Conservation (phyloP, 2,888 invertebrate genomes). For the Melieria picta region DNA sequence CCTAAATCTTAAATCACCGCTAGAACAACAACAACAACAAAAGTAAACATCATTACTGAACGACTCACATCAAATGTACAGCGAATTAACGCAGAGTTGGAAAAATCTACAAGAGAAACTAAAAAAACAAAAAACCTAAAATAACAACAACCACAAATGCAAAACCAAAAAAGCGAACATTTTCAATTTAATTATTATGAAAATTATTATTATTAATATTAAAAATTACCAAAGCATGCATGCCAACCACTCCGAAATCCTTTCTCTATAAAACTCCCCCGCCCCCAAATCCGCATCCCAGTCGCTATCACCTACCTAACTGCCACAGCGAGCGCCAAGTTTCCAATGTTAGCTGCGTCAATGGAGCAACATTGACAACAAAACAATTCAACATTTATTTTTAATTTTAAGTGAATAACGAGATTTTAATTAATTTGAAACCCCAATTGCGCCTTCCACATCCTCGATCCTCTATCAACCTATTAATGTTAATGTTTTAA, state of each 20-base stretch:
- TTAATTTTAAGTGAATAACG: slow-evolving; percentile 19
- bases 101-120: too few species aligned
- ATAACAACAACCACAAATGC: background rate
- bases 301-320: background rate
- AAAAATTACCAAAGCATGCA: slow-evolving; percentile 16
- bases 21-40: too few species aligned
- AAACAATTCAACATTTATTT: slow-evolving; percentile 14
- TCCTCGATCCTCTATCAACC: too few species aligned
- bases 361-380: background rate
- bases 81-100: slow-evolving; percentile 5
- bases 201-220: slow-evolving; percentile 14
- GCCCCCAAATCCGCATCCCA: slow-evolving; percentile 10
- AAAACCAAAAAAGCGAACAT: background rate
- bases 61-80: slow-evolving; percentile 10
- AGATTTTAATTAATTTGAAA: background rate
- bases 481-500: slow-evolving; percentile 16
- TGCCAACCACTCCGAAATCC: slow-evolving; percentile 22
- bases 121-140: background rate
- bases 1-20: slow-evolving; percentile 3
- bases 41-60: too few species aligned
- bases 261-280: slow-evolving; percentile 6
- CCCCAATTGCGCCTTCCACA: background rate
- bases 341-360: background rate
- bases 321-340: slow-evolving; percentile 4
- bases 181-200: slow-evolving; percentile 6